Evolutionary conservation across 2,113 vertebrate species (phyloP).

Genomic region (Aramus guarauna): DNA sequence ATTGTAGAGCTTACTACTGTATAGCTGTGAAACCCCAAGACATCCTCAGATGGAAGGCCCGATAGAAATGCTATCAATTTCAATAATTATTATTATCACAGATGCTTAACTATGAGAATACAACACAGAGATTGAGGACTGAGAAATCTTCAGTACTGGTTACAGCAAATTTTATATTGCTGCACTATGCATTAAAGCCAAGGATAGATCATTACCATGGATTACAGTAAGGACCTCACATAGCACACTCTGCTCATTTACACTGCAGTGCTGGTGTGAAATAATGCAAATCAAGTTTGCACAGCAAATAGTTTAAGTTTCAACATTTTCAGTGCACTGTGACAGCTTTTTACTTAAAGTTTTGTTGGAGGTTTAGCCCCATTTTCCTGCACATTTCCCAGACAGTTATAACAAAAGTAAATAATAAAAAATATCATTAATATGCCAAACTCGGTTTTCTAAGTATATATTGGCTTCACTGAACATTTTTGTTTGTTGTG

Average conservation of each 20-base stretch:
- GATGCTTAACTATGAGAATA: not conserved
- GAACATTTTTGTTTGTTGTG: rapidly evolving
- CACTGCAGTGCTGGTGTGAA: slow-evolving; percentile 9
- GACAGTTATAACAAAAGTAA: not conserved
- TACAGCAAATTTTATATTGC: not conserved
- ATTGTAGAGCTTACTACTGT: slow-evolving; percentile 44
- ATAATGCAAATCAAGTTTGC: slow-evolving; percentile 7
- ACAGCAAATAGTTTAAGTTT: not conserved
- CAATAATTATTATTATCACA: slow-evolving; percentile 34
- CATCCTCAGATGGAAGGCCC: not conserved
- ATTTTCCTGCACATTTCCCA: not conserved
- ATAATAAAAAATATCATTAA: not conserved
- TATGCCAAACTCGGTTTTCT: not conserved
- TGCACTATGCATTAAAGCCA: not conserved
- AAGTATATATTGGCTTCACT: not conserved
- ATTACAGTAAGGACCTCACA: not conserved
- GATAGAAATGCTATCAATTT: slow-evolving; percentile 6
- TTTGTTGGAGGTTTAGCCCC: not conserved
- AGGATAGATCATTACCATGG: not conserved
- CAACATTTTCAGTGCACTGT: not conserved
- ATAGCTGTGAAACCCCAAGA: not conserved
- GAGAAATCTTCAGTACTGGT: not conserved
- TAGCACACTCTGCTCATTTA: not conserved
- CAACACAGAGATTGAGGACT: not conserved
- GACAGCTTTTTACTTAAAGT: not conserved